Base-by-base conservation (phyloP, 2,113 vertebrate species). In the Podarcis muralis region DNA sequence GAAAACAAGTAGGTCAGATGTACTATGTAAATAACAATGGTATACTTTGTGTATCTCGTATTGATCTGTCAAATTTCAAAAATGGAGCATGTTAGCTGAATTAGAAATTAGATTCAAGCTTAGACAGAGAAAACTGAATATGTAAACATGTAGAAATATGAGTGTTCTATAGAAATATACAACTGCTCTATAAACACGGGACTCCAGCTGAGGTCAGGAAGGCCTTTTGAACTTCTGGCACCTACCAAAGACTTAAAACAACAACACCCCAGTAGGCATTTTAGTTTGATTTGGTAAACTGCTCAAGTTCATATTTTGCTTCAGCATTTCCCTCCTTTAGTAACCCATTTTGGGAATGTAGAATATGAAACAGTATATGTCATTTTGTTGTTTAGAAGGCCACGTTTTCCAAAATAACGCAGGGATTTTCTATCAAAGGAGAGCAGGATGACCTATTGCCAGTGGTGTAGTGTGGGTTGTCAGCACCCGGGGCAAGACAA, bases 161-260 rank as follows among this genome's bases (percentile, higher is more conserved):
- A 27, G n/a, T 5, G 57, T 75, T 1, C 0, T 5, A 78, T 32
- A 69, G 25, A 9, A 71, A 0, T 0, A 1, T 83, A 86, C 66
- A 82, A 18, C 85, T 87, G 5, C 32, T 82, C 18, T 71, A 40
- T 30, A 65, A 88, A 37, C 5, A 86, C 22, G 5, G 1, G 75
- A 77, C 22, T 37, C 40, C 37, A 22, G 20, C 48, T 53, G 48
- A 53, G 48, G 48, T 53, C 48, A 53, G 48, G 2, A 11, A 53
- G 48, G 48, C 9, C 48, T 53, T 53, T 53, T 53, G 48, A 53
- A 53, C 48, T 53, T 53, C 48, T 11, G 48, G 0, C 48, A 11
- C 48, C 48, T 53, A 53, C 48, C 9, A 53, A 53, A 53, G 48
- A 53, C 11, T 53, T 53, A 53, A 53, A 53, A 48, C 1, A 48